phyloP scores from a whole-genome alignment of 2,113 vertebrate species.

The Oxygymnocypris stewartii region DNA sequence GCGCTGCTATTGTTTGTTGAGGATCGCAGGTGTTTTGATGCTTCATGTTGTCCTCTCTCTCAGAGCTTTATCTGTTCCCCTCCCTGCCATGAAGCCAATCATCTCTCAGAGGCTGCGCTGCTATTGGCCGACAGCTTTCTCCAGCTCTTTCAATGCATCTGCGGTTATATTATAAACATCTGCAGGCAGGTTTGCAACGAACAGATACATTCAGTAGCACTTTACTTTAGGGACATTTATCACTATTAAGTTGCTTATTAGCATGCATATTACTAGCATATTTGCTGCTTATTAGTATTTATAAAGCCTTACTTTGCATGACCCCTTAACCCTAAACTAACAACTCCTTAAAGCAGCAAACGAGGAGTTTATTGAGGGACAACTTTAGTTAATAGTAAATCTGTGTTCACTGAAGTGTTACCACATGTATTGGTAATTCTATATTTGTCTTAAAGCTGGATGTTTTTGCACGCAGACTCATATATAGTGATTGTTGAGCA shows the following conservation, averaged over 20 bases:
- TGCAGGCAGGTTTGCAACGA: background rate
- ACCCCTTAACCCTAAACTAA: too few relatives aligned
- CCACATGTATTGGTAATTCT: background rate
- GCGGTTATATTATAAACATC: background rate
- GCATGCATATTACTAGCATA: too few relatives aligned
- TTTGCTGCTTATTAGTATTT: too few relatives aligned
- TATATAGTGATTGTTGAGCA: background rate
- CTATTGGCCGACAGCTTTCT: conserved; percentile 56
- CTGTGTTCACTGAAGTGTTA: background rate
- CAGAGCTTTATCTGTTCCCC: background rate
- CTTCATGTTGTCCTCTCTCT: background rate
- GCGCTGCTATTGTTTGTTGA: too few relatives aligned
- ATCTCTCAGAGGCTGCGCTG: background rate
- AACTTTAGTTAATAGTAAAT: too few relatives aligned
- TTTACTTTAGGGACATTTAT: too few relatives aligned
- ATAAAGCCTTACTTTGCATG: too few relatives aligned
- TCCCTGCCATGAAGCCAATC: conserved; percentile 34
- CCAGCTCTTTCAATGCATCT: background rate
- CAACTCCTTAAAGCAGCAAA: too few relatives aligned
- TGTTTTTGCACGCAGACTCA: background rate
- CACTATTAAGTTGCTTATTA: too few relatives aligned
- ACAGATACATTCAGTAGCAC: background rate
- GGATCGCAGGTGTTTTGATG: too few relatives aligned
- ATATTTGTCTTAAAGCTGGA: background rate
- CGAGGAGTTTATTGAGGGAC: too few relatives aligned